Evolutionary conservation across 2,113 vertebrate genomes (phyloP), one percentile per base, ranked within the genome.

Genomic region (Galeopterus variegatus): DNA sequence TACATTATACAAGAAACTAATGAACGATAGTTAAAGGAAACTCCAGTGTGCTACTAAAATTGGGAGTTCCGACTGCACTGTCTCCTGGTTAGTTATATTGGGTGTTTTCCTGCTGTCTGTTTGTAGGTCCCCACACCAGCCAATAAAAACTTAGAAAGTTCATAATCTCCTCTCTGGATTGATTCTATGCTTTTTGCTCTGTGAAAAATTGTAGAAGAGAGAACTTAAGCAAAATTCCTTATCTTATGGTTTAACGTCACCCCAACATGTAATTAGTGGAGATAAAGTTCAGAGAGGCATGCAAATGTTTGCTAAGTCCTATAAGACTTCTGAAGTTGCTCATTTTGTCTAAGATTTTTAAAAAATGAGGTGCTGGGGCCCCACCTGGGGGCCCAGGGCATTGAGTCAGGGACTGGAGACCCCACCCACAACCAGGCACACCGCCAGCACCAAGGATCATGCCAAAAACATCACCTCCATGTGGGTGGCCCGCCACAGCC

Each of bases 21-120:
- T 21, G 64, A 82, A 8, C 15, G 5, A 10, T 8, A 52, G 1
- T 6, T 19, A 13, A 52, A 87, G 58, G 60, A 36, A 8, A 8
- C 18, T 52, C 41, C 6, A 5, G 5, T 5, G 54, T 33, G 24
- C 60, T 45, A 9, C 56, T 18, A 13, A 21, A 54, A 3, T 0
- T 5, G 23, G 41, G 11, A 5, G 17, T 23, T n/a, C 5, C 26
- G 19, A 13, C 26, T 3, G 0, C 11, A 0, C 24, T 0, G 3
- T 48, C 18, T 36, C 31, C 14, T 3, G 31, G 31, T 19, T 72
- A 24, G 6, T 10, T 69, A 23, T 4, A 52, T 33, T 6, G 41
- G 62, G 52, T 23, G 12, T 50, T 65, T 50, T 17, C 11, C 17
- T 11, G 11, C 36, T 82, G 50, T 14, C 48, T 23, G 5, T 36